These are phyloP conservation scores for Hipparchia semele DNA, from an alignment of 2,888 invertebrate genomes.

Conservation along the genomic window DNA sequence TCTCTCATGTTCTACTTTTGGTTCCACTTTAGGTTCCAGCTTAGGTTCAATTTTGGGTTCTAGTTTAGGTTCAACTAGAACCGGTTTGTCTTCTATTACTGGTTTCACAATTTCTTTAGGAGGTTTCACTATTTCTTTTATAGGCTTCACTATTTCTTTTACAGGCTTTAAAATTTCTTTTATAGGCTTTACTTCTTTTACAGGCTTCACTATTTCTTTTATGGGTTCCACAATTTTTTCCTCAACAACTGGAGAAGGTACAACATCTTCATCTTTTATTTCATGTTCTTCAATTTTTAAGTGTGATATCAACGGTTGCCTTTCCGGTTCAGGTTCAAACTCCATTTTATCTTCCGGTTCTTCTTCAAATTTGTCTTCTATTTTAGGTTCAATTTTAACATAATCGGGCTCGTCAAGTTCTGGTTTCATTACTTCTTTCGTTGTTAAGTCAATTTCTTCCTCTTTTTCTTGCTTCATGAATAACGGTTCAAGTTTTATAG, in stretches of 20 bases:
- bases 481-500: slow-evolving; percentile 58
- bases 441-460: slow-evolving; percentile 65
- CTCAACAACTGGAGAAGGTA: slow-evolving; percentile 17
- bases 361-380: slow-evolving; percentile 46
- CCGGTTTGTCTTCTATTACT: slow-evolving; percentile 3
- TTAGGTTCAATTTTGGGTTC: slow-evolving; percentile 49
- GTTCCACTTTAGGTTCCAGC: slow-evolving; percentile 44
- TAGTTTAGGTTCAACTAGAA: slow-evolving; percentile 15
- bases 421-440: slow-evolving; percentile 75
- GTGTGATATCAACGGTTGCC: slow-evolving; percentile 9
- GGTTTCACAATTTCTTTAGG: slow-evolving; percentile 3
- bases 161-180: slow-evolving; percentile 18
- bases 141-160: slow-evolving; percentile 2
- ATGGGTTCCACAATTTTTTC: slow-evolving; percentile 21
- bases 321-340: slow-evolving; percentile 35
- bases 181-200: slow-evolving; percentile 7
- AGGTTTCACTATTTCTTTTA: slow-evolving; percentile 12
- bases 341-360: slow-evolving; percentile 30
- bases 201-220: slow-evolving; percentile 17
- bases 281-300: slow-evolving; percentile 23
- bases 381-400: slow-evolving; percentile 54
- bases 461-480: slow-evolving; percentile 64
- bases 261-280: slow-evolving; percentile 27
- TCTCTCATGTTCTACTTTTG: slow-evolving; percentile 63
- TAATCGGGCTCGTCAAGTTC: slow-evolving; percentile 73